A percentile compares a stretch with the other conserved stretches of the same genome.
phyloP scores from a whole-genome alignment of 2,797 vertebrate genomes.

The Leontocebus nigricollis region DNA sequence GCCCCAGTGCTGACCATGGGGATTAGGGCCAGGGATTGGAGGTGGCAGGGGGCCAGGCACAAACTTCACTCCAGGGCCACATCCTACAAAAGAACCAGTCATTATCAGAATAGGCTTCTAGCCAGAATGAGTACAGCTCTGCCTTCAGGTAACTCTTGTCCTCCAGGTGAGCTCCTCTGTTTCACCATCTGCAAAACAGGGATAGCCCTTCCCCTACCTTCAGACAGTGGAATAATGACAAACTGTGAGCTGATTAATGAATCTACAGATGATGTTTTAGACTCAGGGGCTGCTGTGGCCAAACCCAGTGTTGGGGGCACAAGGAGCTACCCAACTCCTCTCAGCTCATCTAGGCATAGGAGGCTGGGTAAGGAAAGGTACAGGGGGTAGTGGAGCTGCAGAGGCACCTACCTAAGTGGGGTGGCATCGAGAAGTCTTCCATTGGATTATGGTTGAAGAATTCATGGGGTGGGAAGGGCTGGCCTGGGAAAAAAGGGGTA shows the following conservation, averaged over 20 bases:
- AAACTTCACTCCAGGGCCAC: conserved; percentile 69
- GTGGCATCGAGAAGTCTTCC: conserved; percentile 68
- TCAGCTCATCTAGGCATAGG: background rate
- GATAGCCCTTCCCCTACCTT: background rate
- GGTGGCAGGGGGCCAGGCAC: conserved; percentile 65
- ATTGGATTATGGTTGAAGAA: conserved; percentile 64
- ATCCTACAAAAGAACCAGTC: conserved; percentile 75
- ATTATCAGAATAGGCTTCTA: conserved; percentile 34
- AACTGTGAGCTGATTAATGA: background rate
- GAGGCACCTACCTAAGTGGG: conserved; percentile 69
- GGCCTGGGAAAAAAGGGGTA: conserved; percentile 38
- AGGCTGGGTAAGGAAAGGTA: background rate
- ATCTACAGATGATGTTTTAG: background rate
- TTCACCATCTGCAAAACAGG: conserved; percentile 21
- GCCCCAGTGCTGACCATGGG: conserved; percentile 65
- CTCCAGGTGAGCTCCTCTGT: background rate
- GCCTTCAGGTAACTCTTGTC: background rate
- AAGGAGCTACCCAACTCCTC: background rate
- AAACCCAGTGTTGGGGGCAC: background rate
- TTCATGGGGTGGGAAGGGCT: conserved; percentile 60
- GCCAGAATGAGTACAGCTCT: background rate
- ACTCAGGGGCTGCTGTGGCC: background rate
- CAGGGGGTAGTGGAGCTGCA: background rate
- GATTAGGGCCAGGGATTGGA: conserved; percentile 52
- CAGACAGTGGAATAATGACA: background rate